Evolutionary conservation across 2,113 vertebrate species (phyloP), one percentile per base, ranked within the genome.

Genomic region (Australoheros scitulus): DNA sequence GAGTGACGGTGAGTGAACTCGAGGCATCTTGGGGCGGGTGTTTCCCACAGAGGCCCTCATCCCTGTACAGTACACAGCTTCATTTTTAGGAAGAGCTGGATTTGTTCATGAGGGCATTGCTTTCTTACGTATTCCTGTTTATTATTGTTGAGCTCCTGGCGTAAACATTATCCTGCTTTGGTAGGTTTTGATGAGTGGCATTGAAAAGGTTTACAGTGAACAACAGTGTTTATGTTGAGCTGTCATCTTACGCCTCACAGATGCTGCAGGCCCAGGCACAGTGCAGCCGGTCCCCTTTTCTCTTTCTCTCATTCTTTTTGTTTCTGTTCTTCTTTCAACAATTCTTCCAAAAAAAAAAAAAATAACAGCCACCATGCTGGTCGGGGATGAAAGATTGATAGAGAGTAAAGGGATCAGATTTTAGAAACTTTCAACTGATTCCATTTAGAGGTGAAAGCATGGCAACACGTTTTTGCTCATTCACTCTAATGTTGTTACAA

Each of bases 331-430:
- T 85, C 90, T 88, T 80, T 89, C 85, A 90, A 81, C 86, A 83
- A 86, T 85, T 79, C 55, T 93, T 76, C 41, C 55, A 68, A 80
- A 89, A 87, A 47, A 18, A 18, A 18, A 26, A 6, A 6, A 2
- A 15, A 5, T 83, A 87, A 34, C 81, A 85, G 86, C 88, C 84
- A 79, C 85, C 89, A 94, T 92, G 89, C 89, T 64, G 89, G 88
- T 80, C 14, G 29, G 60, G 63, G 91, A 93, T 94, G 91, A 93
- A 77, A 94, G 93, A 93, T 91, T 80, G 90, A 86, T 82, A 58
- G 79, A 77, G 88, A 83, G 29, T 63, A 34, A 55, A 14, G 18
- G 7, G 26, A 72, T 81, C 78, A 72, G 24, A 52, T 52, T 77
- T 55, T 61, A 79, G 50, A 75, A 77, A 81, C 79, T 55, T 86